phyloP scores from a whole-genome alignment of 2,888 invertebrate species.

The Pyrocoelia pectoralis region DNA sequence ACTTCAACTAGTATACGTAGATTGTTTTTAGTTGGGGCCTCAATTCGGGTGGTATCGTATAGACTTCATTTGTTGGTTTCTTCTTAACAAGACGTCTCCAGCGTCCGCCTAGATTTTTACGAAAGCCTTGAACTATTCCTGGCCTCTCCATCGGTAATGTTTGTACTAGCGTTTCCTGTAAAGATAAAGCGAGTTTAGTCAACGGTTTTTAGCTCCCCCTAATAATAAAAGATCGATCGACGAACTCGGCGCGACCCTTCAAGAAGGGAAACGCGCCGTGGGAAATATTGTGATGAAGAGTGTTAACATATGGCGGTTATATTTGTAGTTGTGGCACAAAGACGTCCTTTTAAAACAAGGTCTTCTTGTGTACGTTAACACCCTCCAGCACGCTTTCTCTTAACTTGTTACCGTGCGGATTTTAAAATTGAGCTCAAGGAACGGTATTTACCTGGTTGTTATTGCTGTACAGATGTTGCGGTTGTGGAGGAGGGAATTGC shows the following conservation, averaged over 20 bases:
- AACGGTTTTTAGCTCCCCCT: slow-evolving; percentile 3
- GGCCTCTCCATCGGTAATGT: slow-evolving; percentile 71
- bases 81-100: slow-evolving; percentile 86
- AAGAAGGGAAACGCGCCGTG: slow-evolving; percentile 11
- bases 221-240: slow-evolving; percentile 13
- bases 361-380: slow-evolving; percentile 31
- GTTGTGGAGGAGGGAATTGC: slow-evolving; percentile 83
- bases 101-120: slow-evolving; percentile 85
- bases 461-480: slow-evolving; percentile 72
- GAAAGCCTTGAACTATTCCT: slow-evolving; percentile 81
- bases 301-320: slow-evolving; percentile 7
- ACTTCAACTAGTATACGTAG: slow-evolving; percentile 76
- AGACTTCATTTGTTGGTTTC: slow-evolving; percentile 82
- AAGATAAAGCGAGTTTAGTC: slow-evolving; percentile 51
- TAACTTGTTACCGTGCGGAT: slow-evolving; percentile 9
- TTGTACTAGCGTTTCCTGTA: slow-evolving; percentile 82
- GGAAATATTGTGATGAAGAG: not conserved
- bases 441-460: slow-evolving; percentile 78
- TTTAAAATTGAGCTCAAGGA: slow-evolving; percentile 13
- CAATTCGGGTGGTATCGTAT: slow-evolving; percentile 86
- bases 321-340: slow-evolving; percentile 16
- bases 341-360: slow-evolving; percentile 23
- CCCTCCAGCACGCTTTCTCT: slow-evolving; percentile 33
- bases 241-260: slow-evolving; percentile 23
- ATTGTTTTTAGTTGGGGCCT: slow-evolving; percentile 89